Percentiles rank a stretch among this genome's conserved stretches.
Conservation (phyloP, 2,113 vertebrate genomes). For the Thryonomys swinderianus region DNA sequence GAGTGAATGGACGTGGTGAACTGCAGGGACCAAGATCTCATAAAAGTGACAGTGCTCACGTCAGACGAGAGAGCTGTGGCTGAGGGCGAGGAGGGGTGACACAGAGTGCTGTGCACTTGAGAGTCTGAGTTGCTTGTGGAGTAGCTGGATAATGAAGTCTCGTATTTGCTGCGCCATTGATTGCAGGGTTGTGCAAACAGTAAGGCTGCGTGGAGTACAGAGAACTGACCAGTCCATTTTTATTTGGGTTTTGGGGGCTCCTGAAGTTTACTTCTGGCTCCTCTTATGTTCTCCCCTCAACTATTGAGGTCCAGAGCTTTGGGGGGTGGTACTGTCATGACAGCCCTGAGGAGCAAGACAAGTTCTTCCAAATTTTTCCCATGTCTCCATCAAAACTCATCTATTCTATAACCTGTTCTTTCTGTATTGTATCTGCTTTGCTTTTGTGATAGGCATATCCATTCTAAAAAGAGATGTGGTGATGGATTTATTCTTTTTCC, state of each 20-base stretch:
- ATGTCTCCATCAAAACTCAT: not conserved
- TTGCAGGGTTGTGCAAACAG: conserved; percentile 23
- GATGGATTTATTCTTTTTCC: not conserved
- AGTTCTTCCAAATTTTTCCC: not conserved
- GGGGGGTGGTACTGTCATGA: not conserved
- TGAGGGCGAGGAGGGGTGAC: rapidly evolving
- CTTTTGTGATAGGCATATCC: not conserved
- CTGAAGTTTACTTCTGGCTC: conserved; percentile 19
- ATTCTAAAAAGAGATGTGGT: not conserved
- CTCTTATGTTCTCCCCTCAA: not conserved
- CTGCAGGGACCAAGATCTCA: not conserved
- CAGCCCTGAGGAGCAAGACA: not conserved
- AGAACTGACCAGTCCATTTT: not conserved
- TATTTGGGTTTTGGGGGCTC: not conserved
- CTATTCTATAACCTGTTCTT: not conserved
- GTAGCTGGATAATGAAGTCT: not conserved
- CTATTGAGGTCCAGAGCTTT: not conserved
- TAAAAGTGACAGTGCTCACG: not conserved
- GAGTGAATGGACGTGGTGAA: not conserved
- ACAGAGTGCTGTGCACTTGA: not conserved
- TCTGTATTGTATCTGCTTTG: not conserved
- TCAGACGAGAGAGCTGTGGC: not conserved
- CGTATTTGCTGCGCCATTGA: not conserved
- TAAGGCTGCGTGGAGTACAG: not conserved
- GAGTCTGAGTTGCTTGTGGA: not conserved